Evolutionary conservation across 2,113 vertebrate genomes (phyloP).

Genomic region (Gasterosteus nipponicus): DNA sequence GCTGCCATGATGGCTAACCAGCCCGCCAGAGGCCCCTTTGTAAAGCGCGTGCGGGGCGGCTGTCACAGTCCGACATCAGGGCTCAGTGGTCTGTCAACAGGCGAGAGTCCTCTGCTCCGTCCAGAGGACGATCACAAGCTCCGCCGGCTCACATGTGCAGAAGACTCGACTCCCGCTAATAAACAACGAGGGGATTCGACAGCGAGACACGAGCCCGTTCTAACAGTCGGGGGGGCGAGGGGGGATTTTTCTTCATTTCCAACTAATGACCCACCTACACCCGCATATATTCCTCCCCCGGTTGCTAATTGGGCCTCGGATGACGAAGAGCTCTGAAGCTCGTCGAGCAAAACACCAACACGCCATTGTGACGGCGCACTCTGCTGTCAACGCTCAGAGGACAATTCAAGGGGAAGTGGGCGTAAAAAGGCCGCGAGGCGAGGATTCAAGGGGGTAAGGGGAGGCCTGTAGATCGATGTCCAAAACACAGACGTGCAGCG

Average conservation of each 20-base stretch:
- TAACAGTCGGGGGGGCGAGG: conserved; percentile 39
- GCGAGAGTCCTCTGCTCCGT: conserved; percentile 64
- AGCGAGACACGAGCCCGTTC: conserved; percentile 52
- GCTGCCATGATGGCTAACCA: conserved; percentile 74
- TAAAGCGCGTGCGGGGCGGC: conserved; percentile 10
- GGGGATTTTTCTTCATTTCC: conserved; percentile 30
- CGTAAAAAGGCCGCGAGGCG: conserved; percentile 18
- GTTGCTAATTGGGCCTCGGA: conserved; percentile 65
- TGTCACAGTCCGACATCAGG: conserved; percentile 87
- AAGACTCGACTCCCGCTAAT: conserved; percentile 67
- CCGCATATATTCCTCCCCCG: neutral
- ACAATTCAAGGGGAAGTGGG: conserved; percentile 17
- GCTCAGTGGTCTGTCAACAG: conserved; percentile 94
- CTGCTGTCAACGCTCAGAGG: conserved; percentile 6
- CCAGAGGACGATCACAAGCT: conserved; percentile 45
- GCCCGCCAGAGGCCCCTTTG: conserved; percentile 73
- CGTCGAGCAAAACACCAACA: conserved; percentile 39
- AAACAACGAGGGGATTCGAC: conserved; percentile 74
- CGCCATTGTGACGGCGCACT: conserved; percentile 29
- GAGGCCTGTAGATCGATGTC: neutral
- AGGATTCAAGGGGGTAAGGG: no score
- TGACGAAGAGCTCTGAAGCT: conserved; percentile 57
- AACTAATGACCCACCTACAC: conserved; percentile 64
- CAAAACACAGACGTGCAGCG: neutral
- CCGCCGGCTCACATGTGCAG: conserved; percentile 53